A percentile compares a stretch with the other conserved stretches of the same genome.
phyloP scores from a whole-genome alignment of 2,888 invertebrate genomes.

The Helleia helle region DNA sequence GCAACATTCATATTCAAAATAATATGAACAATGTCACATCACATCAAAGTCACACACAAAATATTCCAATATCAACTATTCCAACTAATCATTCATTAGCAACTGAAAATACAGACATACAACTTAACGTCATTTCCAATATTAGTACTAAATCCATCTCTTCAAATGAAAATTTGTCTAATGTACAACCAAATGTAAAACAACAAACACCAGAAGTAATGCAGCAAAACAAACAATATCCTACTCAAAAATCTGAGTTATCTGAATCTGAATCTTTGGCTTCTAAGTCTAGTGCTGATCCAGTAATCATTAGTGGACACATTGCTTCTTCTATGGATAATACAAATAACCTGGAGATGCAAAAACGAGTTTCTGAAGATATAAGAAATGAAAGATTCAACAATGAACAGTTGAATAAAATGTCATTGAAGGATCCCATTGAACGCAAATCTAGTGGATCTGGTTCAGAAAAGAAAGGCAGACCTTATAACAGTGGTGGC shows the following conservation, averaged over 20 bases:
- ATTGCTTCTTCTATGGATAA: conserved; percentile 41
- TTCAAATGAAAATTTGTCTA: conserved; percentile 31
- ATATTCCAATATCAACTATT: conserved; percentile 17
- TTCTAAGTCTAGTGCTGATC: conserved; percentile 46
- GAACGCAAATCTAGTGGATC: conserved; percentile 63
- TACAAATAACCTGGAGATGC: conserved; percentile 29
- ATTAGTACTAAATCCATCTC: conserved; percentile 29
- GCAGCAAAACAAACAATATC: conserved; percentile 35
- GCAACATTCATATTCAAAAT: background rate
- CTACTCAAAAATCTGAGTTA: conserved; percentile 44
- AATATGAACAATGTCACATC: background rate
- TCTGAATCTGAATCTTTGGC: conserved; percentile 49
- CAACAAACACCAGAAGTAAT: conserved; percentile 33
- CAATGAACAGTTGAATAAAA: conserved; percentile 56
- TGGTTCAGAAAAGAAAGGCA: conserved; percentile 67
- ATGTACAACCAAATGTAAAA: conserved; percentile 37
- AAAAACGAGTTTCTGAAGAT: conserved; percentile 44
- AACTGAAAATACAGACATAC: conserved; percentile 16
- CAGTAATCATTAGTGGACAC: conserved; percentile 28
- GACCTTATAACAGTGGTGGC: conserved; percentile 57
- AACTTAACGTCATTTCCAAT: conserved; percentile 17
- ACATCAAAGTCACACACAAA: conserved; percentile 17
- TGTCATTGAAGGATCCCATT: conserved; percentile 62
- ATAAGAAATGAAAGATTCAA: conserved; percentile 46
- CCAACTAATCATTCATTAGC: conserved; percentile 18